Percentiles rank a stretch among this genome's conserved stretches.
phyloP scores from a whole-genome alignment of 2,113 vertebrate genomes.

The Recurvirostra avosetta region DNA sequence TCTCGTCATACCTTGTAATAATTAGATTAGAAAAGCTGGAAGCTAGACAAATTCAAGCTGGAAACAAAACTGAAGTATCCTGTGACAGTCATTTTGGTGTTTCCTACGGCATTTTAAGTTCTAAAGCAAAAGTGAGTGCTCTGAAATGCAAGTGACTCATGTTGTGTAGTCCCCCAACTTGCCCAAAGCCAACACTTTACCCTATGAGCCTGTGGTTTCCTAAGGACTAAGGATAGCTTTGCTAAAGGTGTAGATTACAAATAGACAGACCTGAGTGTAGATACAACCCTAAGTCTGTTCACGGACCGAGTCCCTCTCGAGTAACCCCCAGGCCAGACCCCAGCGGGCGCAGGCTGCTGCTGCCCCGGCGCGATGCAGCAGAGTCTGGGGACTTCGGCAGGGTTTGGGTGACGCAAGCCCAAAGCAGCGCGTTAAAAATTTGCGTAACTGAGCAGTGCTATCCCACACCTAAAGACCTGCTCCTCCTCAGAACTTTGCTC shows the following conservation, averaged over 20 bases:
- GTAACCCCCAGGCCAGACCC: too few relatives aligned
- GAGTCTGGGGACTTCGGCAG: neutral
- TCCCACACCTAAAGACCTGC: neutral
- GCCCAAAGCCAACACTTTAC: neutral
- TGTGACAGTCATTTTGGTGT: neutral
- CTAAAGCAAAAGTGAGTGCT: neutral
- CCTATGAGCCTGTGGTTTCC: neutral
- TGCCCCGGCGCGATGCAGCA: fast-evolving
- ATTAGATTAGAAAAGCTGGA: conserved; percentile 1
- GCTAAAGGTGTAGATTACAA: neutral
- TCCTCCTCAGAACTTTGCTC: neutral
- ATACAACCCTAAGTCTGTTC: neutral
- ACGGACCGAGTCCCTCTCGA: neutral
- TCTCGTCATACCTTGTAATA: neutral
- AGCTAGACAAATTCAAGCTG: neutral
- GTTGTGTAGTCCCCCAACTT: neutral
- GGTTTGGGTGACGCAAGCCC: neutral
- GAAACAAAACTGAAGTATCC: neutral
- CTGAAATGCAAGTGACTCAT: neutral
- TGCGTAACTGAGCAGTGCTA: neutral
- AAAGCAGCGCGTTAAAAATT: neutral
- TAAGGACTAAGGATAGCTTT: neutral
- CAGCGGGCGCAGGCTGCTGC: neutral
- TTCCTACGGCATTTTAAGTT: neutral
- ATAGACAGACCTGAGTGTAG: neutral